Conservation (phyloP, 1,140 invertebrate genomes). For the Leptinotarsa lineolata region DNA sequence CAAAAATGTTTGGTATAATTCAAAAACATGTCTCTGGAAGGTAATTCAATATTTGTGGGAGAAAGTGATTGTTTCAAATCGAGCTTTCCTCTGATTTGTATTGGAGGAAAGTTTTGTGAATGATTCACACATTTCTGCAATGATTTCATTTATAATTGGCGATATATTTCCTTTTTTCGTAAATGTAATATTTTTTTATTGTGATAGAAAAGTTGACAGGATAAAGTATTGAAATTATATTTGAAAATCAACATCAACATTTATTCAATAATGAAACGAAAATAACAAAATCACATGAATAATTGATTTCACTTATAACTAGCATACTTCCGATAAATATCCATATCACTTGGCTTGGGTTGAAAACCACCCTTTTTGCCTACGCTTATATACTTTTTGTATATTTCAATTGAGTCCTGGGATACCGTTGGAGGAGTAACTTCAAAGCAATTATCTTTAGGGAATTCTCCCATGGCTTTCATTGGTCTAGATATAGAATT, state of each 20-base stretch:
- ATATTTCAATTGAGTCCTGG: conserved; percentile 48
- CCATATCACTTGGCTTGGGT: conserved; percentile 45
- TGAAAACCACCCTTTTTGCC: conserved; percentile 44
- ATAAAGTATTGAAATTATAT: no score
- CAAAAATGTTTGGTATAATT: no score
- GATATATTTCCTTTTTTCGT: no score
- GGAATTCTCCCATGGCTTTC: conserved; percentile 47
- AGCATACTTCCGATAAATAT: conserved; percentile 51
- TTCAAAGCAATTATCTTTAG: conserved; percentile 58
- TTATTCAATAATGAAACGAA: conserved; percentile 8
- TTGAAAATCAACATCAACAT: background rate
- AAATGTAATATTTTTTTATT: no score
- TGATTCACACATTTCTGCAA: no score
- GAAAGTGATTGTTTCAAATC: no score
- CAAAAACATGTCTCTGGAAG: no score
- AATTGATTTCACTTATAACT: conserved; percentile 37
- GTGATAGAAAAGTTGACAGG: no score
- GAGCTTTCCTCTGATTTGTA: no score
- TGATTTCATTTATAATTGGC: no score
- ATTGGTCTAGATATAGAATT: conserved; percentile 35
- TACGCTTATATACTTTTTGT: conserved; percentile 50
- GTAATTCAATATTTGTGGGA: no score
- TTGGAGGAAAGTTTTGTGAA: no score
- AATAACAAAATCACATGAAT: conserved; percentile 21
- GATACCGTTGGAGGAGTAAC: conserved; percentile 60